Evolutionary conservation across 2,888 invertebrate genomes (phyloP).

Genomic region (Rhamnusium bicolor): DNA sequence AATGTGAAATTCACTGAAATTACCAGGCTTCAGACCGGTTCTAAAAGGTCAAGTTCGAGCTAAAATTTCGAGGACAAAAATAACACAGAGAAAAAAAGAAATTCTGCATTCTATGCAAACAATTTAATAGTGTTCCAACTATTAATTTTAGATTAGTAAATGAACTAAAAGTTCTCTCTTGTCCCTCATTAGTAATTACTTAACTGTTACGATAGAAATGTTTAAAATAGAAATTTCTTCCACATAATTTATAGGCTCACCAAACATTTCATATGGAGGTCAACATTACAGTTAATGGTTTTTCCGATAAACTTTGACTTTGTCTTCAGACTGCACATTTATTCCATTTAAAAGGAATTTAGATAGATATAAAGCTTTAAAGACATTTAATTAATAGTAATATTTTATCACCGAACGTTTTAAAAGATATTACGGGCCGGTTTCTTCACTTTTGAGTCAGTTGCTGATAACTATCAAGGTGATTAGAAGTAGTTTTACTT

Average conservation of each 20-base stretch:
- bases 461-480: too few species aligned
- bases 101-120: background rate
- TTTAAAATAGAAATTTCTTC: too few species aligned
- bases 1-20: background rate
- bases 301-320: background rate
- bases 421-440: too few species aligned
- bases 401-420: background rate
- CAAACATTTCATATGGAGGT: background rate
- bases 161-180: background rate
- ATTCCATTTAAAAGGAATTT: background rate
- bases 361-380: slow-evolving; percentile 10
- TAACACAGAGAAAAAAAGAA: background rate
- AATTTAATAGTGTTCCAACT: background rate
- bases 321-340: background rate
- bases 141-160: background rate
- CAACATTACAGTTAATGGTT: background rate
- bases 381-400: background rate
- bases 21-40: background rate
- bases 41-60: background rate
- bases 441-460: too few species aligned
- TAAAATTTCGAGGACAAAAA: background rate
- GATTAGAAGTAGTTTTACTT: too few species aligned
- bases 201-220: too few species aligned
- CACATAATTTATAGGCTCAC: too few species aligned
- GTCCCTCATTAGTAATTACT: background rate